Base-by-base conservation (phyloP, 2,888 invertebrate species). In the Troglohyphantes excavatus region DNA sequence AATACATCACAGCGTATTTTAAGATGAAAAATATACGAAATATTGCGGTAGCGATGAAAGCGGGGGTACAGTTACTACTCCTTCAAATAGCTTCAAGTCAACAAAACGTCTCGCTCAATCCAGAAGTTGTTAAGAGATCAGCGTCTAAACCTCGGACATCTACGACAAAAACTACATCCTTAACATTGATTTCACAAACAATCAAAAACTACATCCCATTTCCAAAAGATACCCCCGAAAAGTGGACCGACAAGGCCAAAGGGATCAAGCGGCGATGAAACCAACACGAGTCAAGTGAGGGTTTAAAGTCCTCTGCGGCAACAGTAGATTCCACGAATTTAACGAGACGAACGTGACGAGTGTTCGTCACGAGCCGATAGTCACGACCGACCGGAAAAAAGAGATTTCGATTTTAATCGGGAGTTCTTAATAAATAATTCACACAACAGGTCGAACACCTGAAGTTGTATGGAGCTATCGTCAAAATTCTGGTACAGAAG, bases 401-500 rank as follows among this genome's bases (percentile, higher is more conserved):
- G 53, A 72, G 21, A 70, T 70, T 82, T 82, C 82, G 70, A 61
- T 72, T 53, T 81, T 61, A 82, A 82, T 82, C 70, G n/a, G 39
- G 29, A 53, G 21, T 59, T 82, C 70, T 82, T 82, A 61, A 70
- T 82, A 70, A 82, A 82, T 82, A 70, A 70, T 82, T 82, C 70
- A 70, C 82, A 61, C 23, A 11, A 13, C 39, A 43, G 82, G 61
- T 82, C 82, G 82, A 61, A 46, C 67, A 79, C 67, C 79, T 53
- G 67, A 23, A 9, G 13, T 29, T 19, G 46, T 13, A 72, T 21
- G 19, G 21, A 27, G 26, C 53, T n/a, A n/a, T 43, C 59, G 75
- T 75, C 53, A 29, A 61, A 76, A 29, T 59, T 29, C 19, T 61
- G 53, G 21, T 27, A 2, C 19, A 23, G 7, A 26, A 26, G 23